These are phyloP conservation scores for Bungarus multicinctus DNA, from an alignment of 2,113 vertebrate genomes.

Conservation along the genomic window DNA sequence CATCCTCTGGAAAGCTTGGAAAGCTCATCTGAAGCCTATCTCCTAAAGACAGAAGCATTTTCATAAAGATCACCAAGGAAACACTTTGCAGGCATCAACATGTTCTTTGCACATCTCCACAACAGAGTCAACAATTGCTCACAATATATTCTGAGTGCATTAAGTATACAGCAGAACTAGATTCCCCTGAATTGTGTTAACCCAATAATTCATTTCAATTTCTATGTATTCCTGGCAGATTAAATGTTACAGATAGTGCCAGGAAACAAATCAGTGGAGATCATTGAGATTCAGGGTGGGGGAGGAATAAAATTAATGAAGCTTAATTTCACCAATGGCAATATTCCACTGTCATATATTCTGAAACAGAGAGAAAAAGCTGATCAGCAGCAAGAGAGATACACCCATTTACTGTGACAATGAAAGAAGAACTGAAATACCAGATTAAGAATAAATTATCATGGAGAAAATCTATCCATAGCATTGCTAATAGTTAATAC, in stretches of 20 bases:
- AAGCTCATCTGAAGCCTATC: background rate
- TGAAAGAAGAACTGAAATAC: background rate
- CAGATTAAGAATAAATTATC: background rate
- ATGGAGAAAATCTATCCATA: background rate
- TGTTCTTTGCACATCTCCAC: background rate
- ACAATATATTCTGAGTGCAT: background rate
- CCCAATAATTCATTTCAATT: background rate
- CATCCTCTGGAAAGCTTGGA: background rate
- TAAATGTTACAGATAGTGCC: background rate
- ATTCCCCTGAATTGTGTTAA: background rate
- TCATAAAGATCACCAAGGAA: background rate
- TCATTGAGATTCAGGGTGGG: background rate
- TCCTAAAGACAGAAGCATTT: background rate
- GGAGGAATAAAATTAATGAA: background rate
- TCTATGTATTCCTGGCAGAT: background rate
- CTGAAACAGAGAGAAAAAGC: background rate
- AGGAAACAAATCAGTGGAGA: background rate
- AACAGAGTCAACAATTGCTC: background rate
- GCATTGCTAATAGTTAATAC: background rate
- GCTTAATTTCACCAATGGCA: background rate
- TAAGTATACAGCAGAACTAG: background rate
- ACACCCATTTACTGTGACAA: background rate
- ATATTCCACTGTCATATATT: background rate
- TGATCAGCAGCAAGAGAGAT: background rate
- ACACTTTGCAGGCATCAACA: background rate